Evolutionary conservation across 1,140 invertebrate genomes (phyloP), one percentile per base, ranked within the genome.

Genomic region (Dinoponera quadriceps): DNA sequence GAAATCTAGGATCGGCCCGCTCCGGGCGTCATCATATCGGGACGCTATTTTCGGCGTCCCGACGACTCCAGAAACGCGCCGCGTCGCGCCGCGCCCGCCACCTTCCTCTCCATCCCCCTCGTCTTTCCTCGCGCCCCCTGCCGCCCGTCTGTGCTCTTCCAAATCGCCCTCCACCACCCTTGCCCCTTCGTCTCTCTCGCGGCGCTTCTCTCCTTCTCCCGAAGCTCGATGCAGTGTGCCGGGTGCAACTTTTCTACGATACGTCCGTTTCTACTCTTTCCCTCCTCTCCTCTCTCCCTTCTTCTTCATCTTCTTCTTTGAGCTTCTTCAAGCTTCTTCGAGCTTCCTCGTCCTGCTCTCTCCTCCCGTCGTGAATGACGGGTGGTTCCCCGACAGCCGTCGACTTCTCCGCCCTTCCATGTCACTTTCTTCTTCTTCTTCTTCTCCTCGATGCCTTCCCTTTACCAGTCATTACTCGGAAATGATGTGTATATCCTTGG

Each of bases 1-100:
- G 93, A 94, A 94, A 94, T 93, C 93, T 94, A 94, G 92, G 91
- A 94, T 91, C 92, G 91, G 88, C 85, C 85, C 88, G 91, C 90
- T 91, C 92, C 92, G 94, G 93, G 93, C 92, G 90, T 94, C 93
- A 92, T 94, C 94, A 93, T 94, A 94, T 93, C 92, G 93, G 91
- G 91, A 91, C 91, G 92, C 94, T 94, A 94, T 94, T 94, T 94
- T 94, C 91, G 92, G 93, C 91, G 90, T 92, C 92, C 91, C 92
- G 91, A 94, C 93, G 93, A 93, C 93, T 94, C 93, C 93, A 94
- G 93, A 93, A 92, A 92, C 90, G 88, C 88, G 87, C 89, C 84
- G 65, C 73, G 57, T 84, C 80, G 72, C 89, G 63, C 54, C 59
- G 54, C 81, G 59, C 71, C 65, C 86, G 65, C 86, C 74, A 75